Evolutionary conservation across 2,797 vertebrate genomes (phyloP).

Genomic region (Helicolenus hilgendorfi): DNA sequence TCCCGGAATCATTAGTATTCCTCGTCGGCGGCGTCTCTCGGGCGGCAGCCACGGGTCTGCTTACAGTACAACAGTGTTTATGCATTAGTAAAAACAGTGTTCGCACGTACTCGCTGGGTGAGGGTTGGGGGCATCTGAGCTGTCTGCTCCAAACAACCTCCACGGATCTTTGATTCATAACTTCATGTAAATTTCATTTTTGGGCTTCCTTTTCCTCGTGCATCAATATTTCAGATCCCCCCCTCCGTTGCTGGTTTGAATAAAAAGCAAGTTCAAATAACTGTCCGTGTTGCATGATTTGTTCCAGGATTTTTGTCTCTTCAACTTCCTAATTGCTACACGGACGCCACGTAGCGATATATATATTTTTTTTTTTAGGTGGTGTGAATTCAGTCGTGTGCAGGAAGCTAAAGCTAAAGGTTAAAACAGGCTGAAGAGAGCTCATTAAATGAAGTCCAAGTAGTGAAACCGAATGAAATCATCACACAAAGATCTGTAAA

Average conservation of each 20-base stretch:
- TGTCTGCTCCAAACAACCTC: slow-evolving; percentile 37
- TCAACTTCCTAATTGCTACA: neutral
- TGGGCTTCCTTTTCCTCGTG: slow-evolving; percentile 49
- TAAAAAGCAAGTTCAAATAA: slow-evolving; percentile 51
- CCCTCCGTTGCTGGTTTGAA: slow-evolving; percentile 25
- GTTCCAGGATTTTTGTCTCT: slow-evolving; percentile 10
- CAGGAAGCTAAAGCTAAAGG: neutral
- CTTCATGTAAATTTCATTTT: slow-evolving; percentile 78
- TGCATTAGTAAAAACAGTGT: neutral
- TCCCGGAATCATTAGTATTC: no score
- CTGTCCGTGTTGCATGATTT: slow-evolving; percentile 45
- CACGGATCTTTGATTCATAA: slow-evolving; percentile 73
- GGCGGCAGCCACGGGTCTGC: slow-evolving; percentile 39
- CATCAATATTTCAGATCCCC: slow-evolving; percentile 68
- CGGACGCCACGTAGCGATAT: neutral
- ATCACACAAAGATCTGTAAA: slow-evolving; percentile 3
- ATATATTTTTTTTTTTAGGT: neutral
- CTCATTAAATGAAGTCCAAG: slow-evolving; percentile 40
- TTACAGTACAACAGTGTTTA: slow-evolving; percentile 33
- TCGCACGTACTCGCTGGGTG: neutral
- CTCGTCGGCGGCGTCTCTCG: no score
- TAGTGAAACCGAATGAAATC: slow-evolving; percentile 20
- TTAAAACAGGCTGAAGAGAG: slow-evolving; percentile 3
- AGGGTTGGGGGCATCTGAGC: neutral
- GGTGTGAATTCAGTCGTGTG: neutral